Evolutionary conservation across 2,797 vertebrate species (phyloP).

Genomic region (Sebastes itinus): DNA sequence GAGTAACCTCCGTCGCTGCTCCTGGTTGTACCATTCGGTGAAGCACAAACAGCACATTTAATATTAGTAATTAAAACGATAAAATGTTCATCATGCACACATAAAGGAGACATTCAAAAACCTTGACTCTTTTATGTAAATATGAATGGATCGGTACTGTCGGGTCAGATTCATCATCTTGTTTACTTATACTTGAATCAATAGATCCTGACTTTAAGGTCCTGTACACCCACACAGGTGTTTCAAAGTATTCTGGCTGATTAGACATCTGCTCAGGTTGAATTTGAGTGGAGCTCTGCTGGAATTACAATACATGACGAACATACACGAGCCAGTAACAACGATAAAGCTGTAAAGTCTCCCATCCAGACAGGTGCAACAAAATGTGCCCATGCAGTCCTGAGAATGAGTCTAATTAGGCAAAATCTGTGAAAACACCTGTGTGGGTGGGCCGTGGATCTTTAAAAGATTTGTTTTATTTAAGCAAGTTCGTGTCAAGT

Average conservation of each 20-base stretch:
- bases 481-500: no score
- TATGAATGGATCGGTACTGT: not conserved
- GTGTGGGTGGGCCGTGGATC: not conserved
- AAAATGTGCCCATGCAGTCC: no score
- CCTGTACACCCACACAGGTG: not conserved
- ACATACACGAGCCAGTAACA: not conserved
- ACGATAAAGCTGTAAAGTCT: not conserved
- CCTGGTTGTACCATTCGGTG: slow-evolving; percentile 76
- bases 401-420: no score
- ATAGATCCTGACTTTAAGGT: not conserved
- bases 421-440: not conserved
- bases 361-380: no score
- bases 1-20: slow-evolving; percentile 84
- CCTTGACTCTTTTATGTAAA: not conserved
- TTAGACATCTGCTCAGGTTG: no score
- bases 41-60: not conserved
- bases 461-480: not conserved
- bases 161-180: not conserved
- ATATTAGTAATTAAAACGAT: not conserved
- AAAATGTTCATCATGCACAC: not conserved
- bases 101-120: not conserved
- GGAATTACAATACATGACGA: not conserved
- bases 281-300: not conserved
- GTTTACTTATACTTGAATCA: not conserved
- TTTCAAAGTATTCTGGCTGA: not conserved